phyloP scores from a whole-genome alignment of 1,140 invertebrate species.

The Cherax quadricarinatus region DNA sequence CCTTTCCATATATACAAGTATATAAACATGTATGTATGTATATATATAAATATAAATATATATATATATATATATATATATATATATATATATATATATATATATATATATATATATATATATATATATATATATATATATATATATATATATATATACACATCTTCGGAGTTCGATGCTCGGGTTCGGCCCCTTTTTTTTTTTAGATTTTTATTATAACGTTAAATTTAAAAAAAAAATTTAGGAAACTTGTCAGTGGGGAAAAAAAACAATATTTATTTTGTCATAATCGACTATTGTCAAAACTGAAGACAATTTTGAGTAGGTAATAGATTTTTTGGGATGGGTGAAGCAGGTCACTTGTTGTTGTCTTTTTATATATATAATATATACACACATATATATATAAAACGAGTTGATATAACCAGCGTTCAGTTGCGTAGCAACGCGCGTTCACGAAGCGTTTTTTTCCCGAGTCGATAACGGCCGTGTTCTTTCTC shows the following conservation, averaged over 20 bases:
- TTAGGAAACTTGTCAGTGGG: not conserved
- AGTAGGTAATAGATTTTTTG: constrained; percentile 3
- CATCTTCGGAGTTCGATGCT: not conserved
- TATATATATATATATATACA: not conserved
- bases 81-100: constrained; percentile 14
- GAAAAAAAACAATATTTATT: not conserved
- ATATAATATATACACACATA: no score
- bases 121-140: not conserved
- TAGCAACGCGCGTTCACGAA: no score
- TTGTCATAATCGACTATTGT: not conserved
- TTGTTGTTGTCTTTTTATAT: not conserved
- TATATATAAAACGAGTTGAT: no score
- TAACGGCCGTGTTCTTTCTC: constrained; percentile 40
- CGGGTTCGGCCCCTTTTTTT: not conserved
- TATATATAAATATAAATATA: constrained; percentile 20
- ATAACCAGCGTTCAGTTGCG: no score
- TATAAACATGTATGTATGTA: not conserved
- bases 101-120: not conserved
- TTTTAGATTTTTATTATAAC: constrained; percentile 1
- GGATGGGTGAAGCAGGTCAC: constrained; percentile 35
- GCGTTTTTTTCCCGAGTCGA: not conserved
- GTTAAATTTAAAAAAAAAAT: not conserved
- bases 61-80: not conserved
- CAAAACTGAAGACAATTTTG: constrained; percentile 5
- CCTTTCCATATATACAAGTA: not conserved